Evolutionary conservation across 2,113 vertebrate species (phyloP).

Genomic region (Indicator indicator): DNA sequence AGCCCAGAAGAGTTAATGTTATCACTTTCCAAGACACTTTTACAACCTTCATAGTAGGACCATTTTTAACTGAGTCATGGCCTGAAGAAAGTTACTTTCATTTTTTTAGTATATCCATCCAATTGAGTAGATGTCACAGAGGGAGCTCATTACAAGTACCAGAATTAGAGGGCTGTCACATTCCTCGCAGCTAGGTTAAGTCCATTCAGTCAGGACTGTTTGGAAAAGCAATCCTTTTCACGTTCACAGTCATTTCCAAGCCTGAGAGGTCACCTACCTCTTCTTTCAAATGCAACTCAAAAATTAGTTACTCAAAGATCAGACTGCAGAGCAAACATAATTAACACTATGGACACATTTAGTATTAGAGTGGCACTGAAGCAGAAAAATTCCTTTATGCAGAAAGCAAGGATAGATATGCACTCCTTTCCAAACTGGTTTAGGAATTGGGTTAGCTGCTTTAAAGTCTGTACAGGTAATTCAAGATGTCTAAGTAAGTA

Average conservation of each 20-base stretch:
- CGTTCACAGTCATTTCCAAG: background rate
- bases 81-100: conserved; percentile 28
- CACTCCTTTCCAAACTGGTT: background rate
- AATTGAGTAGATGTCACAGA: background rate
- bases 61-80: conserved; percentile 59
- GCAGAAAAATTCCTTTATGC: background rate
- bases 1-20: conserved; percentile 52
- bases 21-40: conserved; percentile 51
- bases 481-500: background rate
- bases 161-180: background rate
- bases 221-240: background rate
- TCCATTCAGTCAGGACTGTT: background rate
- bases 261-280: background rate
- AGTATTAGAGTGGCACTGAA: background rate
- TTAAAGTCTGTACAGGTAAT: background rate
- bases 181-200: background rate
- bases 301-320: background rate
- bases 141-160: background rate
- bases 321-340: background rate
- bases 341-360: background rate
- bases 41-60: conserved; percentile 9
- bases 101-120: background rate
- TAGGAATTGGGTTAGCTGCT: background rate
- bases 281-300: background rate
- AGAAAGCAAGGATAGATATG: background rate